phyloP scores from a whole-genome alignment of 2,797 vertebrate species.

The Australoheros facetus region DNA sequence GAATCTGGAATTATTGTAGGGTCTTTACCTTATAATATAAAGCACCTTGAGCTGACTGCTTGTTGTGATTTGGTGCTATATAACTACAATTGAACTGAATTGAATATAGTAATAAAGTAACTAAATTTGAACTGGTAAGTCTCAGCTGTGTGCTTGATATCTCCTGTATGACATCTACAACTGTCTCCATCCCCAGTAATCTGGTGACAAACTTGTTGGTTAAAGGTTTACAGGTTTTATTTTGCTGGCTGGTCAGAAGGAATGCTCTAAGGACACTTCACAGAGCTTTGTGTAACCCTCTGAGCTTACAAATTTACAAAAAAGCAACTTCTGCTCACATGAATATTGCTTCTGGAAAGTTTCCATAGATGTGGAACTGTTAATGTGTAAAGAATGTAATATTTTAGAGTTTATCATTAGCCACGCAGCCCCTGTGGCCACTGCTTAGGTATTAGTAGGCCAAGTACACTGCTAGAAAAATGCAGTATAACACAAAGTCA shows the following conservation, averaged over 20 bases:
- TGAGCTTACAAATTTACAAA: not conserved
- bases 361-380: not conserved
- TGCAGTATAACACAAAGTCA: not conserved
- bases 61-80: too few species aligned
- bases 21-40: too few species aligned
- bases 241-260: not conserved
- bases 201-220: not conserved
- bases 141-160: not conserved
- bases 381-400: not conserved
- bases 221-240: constrained; percentile 4
- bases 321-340: not conserved
- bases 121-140: not conserved
- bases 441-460: not conserved
- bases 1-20: too few species aligned
- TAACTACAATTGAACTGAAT: too few species aligned
- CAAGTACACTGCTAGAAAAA: not conserved
- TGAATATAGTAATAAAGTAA: not conserved
- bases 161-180: not conserved
- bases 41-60: too few species aligned
- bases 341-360: not conserved
- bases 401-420: not conserved
- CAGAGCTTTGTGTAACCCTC: not conserved
- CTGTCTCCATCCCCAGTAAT: not conserved
- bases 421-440: not conserved
- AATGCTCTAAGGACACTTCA: not conserved